Base-by-base conservation (phyloP, 2,888 invertebrate species). In the Rhabditophanes sp. region DNA sequence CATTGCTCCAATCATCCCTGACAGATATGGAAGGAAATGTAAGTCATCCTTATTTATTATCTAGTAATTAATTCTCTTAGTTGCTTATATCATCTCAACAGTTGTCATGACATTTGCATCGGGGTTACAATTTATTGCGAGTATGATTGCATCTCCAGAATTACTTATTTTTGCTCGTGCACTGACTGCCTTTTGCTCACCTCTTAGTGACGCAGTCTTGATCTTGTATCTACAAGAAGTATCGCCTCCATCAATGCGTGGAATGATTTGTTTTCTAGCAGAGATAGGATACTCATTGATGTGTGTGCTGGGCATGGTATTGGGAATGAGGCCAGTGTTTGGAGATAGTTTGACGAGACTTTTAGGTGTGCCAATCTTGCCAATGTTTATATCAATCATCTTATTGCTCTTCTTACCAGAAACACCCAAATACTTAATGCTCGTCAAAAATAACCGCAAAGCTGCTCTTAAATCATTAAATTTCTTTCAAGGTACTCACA, bases 211-310 rank as follows among this genome's bases (percentile, higher is more conserved):
- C 32, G 53, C 56, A 8, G 47, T 51, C 21, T 40, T 56, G 16
- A 44, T 56, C 9, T 44, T 56, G 3, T 56, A 56, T 29, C 44
- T 56, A 2, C 56, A 56, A 38, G 48, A 55, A 32, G 49, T 49
- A 1, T 48, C 54, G 12, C 56, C 56, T 2, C 20, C 48, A 4
- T 35, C 44, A 21, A 44, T 50, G 17, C 46, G 56, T 5, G 54
- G 54, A 33, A 45, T 44, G 41, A 44, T 54, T 7, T 48, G 48
- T 9, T 56, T 56, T 35, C 38, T 56, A 11, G 51, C 53, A 29
- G 56, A 56, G 35, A 56, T 56, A 23, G 54, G 56, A n/a, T 53
- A 54, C 35, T 50, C 51, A 21, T 31, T 47, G 24, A 53, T 52
- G 48, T 54, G 53, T 25, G 48, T 53, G 17, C 41, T 55, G 8